Conservation (phyloP, 1,140 invertebrate genomes). For the Onthophagus taurus region DNA sequence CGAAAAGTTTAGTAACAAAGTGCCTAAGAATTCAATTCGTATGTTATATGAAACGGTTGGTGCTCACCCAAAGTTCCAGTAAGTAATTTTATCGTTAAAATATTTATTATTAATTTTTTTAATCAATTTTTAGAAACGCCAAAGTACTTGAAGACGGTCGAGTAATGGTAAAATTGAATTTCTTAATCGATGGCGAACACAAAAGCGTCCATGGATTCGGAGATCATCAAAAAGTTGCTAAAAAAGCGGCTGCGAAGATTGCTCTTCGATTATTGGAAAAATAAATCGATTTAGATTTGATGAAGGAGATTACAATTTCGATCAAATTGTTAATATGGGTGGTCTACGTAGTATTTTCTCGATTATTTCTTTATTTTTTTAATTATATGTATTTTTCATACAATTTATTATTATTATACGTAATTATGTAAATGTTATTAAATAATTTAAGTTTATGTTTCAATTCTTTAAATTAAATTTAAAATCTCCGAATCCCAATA, state of each 20-base stretch:
- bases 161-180: slow-evolving; percentile 52
- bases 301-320: too few species aligned
- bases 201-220: slow-evolving; percentile 60
- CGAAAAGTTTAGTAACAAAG: slow-evolving; percentile 62
- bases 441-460: too few species aligned
- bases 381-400: too few species aligned
- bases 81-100: slow-evolving; percentile 34
- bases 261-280: slow-evolving; percentile 42
- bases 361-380: too few species aligned
- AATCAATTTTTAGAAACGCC: slow-evolving; percentile 35
- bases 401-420: too few species aligned
- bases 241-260: slow-evolving; percentile 64
- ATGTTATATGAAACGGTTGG: slow-evolving; percentile 66
- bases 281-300: too few species aligned
- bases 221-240: slow-evolving; percentile 54
- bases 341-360: too few species aligned
- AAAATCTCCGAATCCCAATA: too few species aligned
- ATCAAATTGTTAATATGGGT: too few species aligned
- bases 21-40: slow-evolving; percentile 84
- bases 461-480: too few species aligned
- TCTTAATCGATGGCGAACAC: slow-evolving; percentile 45
- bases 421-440: too few species aligned
- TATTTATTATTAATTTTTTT: background rate
- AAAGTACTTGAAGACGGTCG: slow-evolving; percentile 31
- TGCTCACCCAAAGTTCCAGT: slow-evolving; percentile 49